Evolutionary conservation across 2,797 vertebrate species (phyloP).

Genomic region (Oryzias sinensis): DNA sequence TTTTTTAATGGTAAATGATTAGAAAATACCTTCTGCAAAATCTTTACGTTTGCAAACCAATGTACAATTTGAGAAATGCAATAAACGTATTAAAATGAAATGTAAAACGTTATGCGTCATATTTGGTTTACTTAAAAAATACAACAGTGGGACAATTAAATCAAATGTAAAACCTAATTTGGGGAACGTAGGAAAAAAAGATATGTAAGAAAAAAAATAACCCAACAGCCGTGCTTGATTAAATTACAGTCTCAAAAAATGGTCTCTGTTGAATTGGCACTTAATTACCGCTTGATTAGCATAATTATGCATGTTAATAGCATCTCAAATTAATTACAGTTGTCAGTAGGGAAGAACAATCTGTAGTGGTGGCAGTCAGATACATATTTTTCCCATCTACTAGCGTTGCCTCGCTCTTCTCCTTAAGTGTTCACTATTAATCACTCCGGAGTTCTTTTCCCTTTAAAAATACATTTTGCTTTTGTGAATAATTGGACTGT

Average conservation of each 20-base stretch:
- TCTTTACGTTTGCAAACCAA: constrained; percentile 11
- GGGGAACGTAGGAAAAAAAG: constrained; percentile 68
- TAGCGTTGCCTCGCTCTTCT: constrained; percentile 94
- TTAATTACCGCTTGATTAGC: constrained; percentile 99
- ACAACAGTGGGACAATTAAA: constrained; percentile 46
- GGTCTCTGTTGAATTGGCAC: constrained; percentile 97
- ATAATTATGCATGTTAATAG: constrained; percentile 99
- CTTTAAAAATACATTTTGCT: constrained; percentile 97
- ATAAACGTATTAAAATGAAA: constrained; percentile 1
- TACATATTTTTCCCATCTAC: constrained; percentile 99
- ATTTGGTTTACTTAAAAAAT: constrained; percentile 53
- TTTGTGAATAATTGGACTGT: constrained; percentile 96
- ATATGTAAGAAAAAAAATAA: constrained; percentile 76
- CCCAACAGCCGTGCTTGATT: constrained; percentile 88
- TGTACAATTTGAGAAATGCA: constrained; percentile 3
- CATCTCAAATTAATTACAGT: constrained; percentile 99
- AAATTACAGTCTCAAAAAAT: constrained; percentile 94
- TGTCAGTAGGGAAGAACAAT: constrained; percentile 98
- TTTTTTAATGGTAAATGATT: too few relatives aligned
- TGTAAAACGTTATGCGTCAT: constrained; percentile 2
- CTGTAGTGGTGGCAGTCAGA: constrained; percentile 97
- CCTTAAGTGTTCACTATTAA: constrained; percentile 98
- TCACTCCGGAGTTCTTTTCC: constrained; percentile 91
- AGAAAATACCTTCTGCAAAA: not conserved
- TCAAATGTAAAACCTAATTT: constrained; percentile 60